Evolutionary conservation across 2,888 invertebrate genomes (phyloP).

Genomic region (Tachystola acroxantha): DNA sequence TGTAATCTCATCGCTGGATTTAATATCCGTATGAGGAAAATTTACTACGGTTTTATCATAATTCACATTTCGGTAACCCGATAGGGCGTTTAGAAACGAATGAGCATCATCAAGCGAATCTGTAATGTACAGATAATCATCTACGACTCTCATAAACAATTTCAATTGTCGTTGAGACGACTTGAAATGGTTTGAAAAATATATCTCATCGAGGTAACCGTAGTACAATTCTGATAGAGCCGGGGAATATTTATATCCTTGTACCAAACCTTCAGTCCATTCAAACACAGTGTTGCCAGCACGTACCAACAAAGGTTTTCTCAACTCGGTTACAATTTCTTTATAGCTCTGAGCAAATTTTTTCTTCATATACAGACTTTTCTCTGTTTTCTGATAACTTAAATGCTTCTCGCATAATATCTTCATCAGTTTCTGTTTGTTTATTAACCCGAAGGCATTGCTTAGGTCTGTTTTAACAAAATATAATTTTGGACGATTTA

Average conservation of each 20-base stretch:
- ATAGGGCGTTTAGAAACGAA: slow-evolving; percentile 48
- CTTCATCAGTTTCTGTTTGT: slow-evolving; percentile 45
- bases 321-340: slow-evolving; percentile 52
- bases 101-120: slow-evolving; percentile 52
- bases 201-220: slow-evolving; percentile 48
- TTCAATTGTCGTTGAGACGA: slow-evolving; percentile 30
- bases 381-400: slow-evolving; percentile 40
- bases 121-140: slow-evolving; percentile 70
- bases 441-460: slow-evolving; percentile 71
- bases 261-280: slow-evolving; percentile 67
- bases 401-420: slow-evolving; percentile 46
- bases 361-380: slow-evolving; percentile 37
- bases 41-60: slow-evolving; percentile 61
- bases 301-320: slow-evolving; percentile 55
- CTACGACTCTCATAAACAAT: slow-evolving; percentile 61
- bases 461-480: slow-evolving; percentile 67
- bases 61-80: slow-evolving; percentile 62
- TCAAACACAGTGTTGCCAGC: slow-evolving; percentile 65
- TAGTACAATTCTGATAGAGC: slow-evolving; percentile 69
- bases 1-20: slow-evolving; percentile 43
- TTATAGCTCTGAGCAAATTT: slow-evolving; percentile 47
- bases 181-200: slow-evolving; percentile 41
- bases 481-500: slow-evolving; percentile 55
- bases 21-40: slow-evolving; percentile 43
- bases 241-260: slow-evolving; percentile 72